Percentiles rank a stretch among this genome's conserved stretches.
These are phyloP conservation scores for Cryptoprocta ferox DNA, from an alignment of 2,797 vertebrate species.

Conservation along the genomic window DNA sequence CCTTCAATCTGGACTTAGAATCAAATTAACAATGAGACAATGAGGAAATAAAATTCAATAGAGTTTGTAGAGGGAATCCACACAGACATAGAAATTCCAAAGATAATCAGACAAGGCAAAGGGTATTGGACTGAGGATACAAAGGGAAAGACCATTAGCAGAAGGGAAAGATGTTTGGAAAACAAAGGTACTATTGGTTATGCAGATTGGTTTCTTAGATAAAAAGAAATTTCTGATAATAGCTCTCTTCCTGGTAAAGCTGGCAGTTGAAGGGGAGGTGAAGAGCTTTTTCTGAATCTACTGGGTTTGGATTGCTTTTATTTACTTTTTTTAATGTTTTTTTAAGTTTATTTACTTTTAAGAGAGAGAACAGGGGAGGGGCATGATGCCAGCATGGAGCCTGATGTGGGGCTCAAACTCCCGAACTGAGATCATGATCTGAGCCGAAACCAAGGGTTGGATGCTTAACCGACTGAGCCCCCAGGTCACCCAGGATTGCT, in stretches of 20 bases:
- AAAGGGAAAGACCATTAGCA: background rate
- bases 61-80: background rate
- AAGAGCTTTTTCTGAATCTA: background rate
- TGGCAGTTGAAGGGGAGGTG: background rate
- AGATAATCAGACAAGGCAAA: background rate
- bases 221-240: background rate
- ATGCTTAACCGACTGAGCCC: too few relatives aligned
- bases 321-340: too few relatives aligned
- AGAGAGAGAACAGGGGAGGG: too few relatives aligned
- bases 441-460: too few relatives aligned
- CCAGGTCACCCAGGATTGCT: background rate
- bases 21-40: background rate
- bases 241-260: background rate
- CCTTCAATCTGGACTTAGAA: background rate
- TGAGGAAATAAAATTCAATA: background rate
- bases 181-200: background rate
- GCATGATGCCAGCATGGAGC: too few relatives aligned
- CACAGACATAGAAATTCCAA: background rate
- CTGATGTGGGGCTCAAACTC: too few relatives aligned
- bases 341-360: too few relatives aligned
- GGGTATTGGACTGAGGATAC: background rate
- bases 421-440: too few relatives aligned
- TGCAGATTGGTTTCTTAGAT: background rate
- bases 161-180: background rate
- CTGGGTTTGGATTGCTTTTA: background rate